These are phyloP conservation scores for Peromyscus attwateri DNA, from an alignment of 2,797 vertebrate genomes.

Conservation along the genomic window DNA sequence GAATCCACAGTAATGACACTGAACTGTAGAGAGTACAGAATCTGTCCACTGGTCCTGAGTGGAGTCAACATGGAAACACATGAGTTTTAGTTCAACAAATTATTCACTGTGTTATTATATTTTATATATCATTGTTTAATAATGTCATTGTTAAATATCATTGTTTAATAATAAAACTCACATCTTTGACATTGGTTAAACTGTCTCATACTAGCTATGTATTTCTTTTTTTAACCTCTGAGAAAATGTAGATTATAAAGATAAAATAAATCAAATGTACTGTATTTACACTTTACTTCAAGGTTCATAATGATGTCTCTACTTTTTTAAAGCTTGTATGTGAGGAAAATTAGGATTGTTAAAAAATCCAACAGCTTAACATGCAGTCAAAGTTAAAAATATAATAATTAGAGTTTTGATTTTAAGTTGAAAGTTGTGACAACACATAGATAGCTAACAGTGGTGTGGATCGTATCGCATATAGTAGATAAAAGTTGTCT, in stretches of 20 bases:
- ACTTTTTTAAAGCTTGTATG: conserved; percentile 10
- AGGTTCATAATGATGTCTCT: not conserved
- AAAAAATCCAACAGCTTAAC: not conserved
- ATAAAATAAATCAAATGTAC: conserved; percentile 5
- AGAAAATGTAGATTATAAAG: not conserved
- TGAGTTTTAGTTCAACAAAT: not conserved
- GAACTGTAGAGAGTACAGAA: not conserved
- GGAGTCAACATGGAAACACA: not conserved
- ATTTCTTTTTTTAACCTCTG: not conserved
- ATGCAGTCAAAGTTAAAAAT: conserved; percentile 27
- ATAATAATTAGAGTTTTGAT: conserved; percentile 1
- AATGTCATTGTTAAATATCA: too few relatives aligned
- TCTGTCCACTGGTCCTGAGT: not conserved
- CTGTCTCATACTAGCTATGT: not conserved
- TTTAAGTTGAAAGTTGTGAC: conserved; percentile 36
- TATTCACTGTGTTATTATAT: not conserved
- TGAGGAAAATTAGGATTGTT: conserved; percentile 35
- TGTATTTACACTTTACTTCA: not conserved
- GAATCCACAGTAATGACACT: not conserved
- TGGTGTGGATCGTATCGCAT: not conserved
- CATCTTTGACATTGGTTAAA: not conserved
- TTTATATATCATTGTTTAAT: not conserved
- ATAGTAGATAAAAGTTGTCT: not conserved
- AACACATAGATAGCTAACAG: not conserved
- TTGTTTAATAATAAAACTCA: conserved; percentile 6